Percentiles rank a stretch among this genome's conserved stretches.
Evolutionary conservation across 2,113 vertebrate genomes (phyloP).

Genomic region (Pangasianodon hypophthalmus): DNA sequence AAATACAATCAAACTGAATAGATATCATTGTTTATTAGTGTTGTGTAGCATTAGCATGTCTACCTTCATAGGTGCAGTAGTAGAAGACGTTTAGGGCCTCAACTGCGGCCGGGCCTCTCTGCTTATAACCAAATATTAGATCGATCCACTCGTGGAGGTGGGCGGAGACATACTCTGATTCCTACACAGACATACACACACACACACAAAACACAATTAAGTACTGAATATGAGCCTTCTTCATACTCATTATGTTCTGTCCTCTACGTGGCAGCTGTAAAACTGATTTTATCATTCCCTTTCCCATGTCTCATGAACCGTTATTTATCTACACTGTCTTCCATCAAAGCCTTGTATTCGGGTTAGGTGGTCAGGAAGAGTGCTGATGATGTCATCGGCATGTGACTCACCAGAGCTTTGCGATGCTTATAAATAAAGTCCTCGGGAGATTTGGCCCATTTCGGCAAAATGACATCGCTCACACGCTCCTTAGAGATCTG

Average conservation of each 20-base stretch:
- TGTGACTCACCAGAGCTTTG: constrained; percentile 87
- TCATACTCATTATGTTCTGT: background rate
- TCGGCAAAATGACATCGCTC: constrained; percentile 88
- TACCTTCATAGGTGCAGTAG: constrained; percentile 87
- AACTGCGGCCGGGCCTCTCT: constrained; percentile 88
- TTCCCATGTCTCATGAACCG: background rate
- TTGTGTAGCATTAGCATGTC: background rate
- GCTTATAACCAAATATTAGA: constrained; percentile 96
- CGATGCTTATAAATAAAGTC: constrained; percentile 98
- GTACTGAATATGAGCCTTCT: no score
- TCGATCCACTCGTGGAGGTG: constrained; percentile 99
- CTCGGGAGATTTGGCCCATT: constrained; percentile 93
- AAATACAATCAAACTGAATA: background rate
- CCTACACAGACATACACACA: constrained; percentile 71
- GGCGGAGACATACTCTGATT: constrained; percentile 91
- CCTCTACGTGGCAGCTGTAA: background rate
- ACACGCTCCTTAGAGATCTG: constrained; percentile 92
- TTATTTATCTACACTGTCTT: background rate
- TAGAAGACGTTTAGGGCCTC: constrained; percentile 97
- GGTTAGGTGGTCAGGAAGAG: background rate
- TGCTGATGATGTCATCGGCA: constrained; percentile 27
- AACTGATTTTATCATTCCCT: background rate
- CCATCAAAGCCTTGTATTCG: background rate
- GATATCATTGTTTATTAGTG: background rate
- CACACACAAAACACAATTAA: background rate